Conservation (phyloP, 1,140 invertebrate species). For the Pinna nobilis region DNA sequence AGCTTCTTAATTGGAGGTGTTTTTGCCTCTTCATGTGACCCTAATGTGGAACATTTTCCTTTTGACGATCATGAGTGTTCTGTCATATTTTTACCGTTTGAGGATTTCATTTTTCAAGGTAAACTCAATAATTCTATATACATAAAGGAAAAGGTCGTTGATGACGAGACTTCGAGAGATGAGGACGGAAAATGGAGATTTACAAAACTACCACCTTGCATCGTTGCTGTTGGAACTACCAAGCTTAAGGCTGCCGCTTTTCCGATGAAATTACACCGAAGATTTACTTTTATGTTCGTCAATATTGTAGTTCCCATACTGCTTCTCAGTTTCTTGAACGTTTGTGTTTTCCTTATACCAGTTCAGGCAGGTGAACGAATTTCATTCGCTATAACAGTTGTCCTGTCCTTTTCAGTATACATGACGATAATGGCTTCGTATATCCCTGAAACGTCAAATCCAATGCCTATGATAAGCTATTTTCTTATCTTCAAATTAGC, state of each 20-base stretch:
- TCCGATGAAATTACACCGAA: not conserved
- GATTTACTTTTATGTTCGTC: not conserved
- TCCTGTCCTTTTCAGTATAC: constrained; percentile 7
- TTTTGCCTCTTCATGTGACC: not conserved
- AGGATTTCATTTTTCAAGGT: not conserved
- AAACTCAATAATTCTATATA: not conserved
- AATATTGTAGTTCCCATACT: constrained; percentile 11
- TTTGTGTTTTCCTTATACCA: constrained; percentile 16
- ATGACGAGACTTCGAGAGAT: not conserved
- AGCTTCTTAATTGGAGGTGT: not conserved
- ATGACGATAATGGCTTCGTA: not conserved
- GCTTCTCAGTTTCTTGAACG: not conserved
- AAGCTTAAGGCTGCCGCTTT: not conserved
- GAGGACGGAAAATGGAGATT: not conserved
- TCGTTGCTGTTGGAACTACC: not conserved
- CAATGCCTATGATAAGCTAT: not conserved
- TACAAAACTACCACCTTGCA: not conserved
- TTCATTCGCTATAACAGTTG: constrained; percentile 5
- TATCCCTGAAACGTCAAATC: not conserved
- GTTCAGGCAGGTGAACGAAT: not conserved
- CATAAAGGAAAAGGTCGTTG: not conserved
- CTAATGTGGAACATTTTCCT: not conserved
- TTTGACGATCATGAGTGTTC: constrained; percentile 3
- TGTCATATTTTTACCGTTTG: not conserved
- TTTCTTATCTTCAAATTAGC: no score